Conservation (phyloP, 2,113 vertebrate genomes). For the Lepisosteus osseus region DNA sequence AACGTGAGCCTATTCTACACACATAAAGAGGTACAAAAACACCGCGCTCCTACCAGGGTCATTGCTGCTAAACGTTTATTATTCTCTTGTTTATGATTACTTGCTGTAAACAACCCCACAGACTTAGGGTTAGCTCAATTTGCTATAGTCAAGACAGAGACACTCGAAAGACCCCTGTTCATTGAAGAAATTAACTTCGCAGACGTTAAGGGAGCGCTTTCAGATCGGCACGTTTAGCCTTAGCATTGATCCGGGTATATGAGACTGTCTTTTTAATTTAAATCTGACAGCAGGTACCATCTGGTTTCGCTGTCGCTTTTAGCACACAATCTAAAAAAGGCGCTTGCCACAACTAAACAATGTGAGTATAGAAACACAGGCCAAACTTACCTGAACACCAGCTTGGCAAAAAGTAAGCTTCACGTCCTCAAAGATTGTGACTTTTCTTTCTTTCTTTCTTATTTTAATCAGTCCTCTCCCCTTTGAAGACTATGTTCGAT, state of each 20-base stretch:
- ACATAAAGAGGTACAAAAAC: constrained; percentile 61
- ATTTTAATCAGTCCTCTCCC: constrained; percentile 55
- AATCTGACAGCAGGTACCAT: constrained; percentile 39
- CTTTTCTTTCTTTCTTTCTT: constrained; percentile 84
- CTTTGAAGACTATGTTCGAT: constrained; percentile 55
- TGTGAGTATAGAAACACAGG: constrained; percentile 71
- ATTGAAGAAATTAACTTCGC: constrained; percentile 10
- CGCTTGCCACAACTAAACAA: constrained; percentile 75
- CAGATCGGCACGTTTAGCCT: not conserved
- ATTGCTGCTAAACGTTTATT: constrained; percentile 47
- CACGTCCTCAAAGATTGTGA: constrained; percentile 77
- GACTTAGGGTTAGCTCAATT: constrained; percentile 32
- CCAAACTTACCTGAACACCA: constrained; percentile 98
- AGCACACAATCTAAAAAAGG: constrained; percentile 53
- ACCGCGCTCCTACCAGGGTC: constrained; percentile 56
- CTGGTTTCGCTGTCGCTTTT: constrained; percentile 41
- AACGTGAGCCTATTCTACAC: constrained; percentile 51
- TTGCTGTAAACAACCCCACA: constrained; percentile 25
- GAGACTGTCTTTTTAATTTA: constrained; percentile 22
- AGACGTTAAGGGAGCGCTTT: constrained; percentile 10
- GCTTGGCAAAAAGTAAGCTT: constrained; percentile 88
- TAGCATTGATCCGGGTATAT: constrained; percentile 11
- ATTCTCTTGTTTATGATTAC: constrained; percentile 28
- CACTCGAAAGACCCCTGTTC: not conserved
- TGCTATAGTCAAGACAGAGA: not conserved